Percentiles rank a stretch among this genome's conserved stretches.
phyloP scores from a whole-genome alignment of 2,888 invertebrate genomes.

The Carabus problematicus region DNA sequence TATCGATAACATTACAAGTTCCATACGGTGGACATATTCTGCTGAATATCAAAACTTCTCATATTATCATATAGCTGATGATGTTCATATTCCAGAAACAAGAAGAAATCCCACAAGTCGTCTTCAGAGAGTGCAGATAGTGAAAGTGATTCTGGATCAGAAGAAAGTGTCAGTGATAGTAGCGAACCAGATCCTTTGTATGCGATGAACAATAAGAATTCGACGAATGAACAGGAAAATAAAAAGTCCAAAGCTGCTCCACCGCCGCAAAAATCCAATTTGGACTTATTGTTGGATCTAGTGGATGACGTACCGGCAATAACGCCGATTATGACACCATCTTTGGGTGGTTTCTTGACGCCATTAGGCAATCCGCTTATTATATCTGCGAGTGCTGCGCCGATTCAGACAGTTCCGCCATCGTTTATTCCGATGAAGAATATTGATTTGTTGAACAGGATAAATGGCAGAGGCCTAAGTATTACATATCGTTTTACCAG shows the following conservation, averaged over 20 bases:
- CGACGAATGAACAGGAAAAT: constrained; percentile 52
- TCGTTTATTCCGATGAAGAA: constrained; percentile 66
- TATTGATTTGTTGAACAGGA: constrained; percentile 74
- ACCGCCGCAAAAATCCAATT: constrained; percentile 63
- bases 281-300: constrained; percentile 84
- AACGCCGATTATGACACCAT: constrained; percentile 82
- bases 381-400: constrained; percentile 49
- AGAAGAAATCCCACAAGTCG: constrained; percentile 41
- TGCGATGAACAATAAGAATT: constrained; percentile 32
- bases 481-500: constrained; percentile 75
- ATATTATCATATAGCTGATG: too few species aligned
- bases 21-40: too few species aligned
- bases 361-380: constrained; percentile 59
- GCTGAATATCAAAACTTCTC: too few species aligned
- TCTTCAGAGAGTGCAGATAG: constrained; percentile 52
- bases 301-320: constrained; percentile 73
- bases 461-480: constrained; percentile 73
- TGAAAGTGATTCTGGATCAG: constrained; percentile 46
- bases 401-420: constrained; percentile 68
- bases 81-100: constrained; percentile 18
- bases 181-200: constrained; percentile 5
- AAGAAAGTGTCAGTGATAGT: constrained; percentile 25
- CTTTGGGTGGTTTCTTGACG: constrained; percentile 78
- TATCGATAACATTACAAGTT: background rate
- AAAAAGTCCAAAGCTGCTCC: constrained; percentile 56